Percentiles rank a stretch among this genome's conserved stretches.
phyloP scores from a whole-genome alignment of 2,113 vertebrate genomes.

The Chionodraco myersi region DNA sequence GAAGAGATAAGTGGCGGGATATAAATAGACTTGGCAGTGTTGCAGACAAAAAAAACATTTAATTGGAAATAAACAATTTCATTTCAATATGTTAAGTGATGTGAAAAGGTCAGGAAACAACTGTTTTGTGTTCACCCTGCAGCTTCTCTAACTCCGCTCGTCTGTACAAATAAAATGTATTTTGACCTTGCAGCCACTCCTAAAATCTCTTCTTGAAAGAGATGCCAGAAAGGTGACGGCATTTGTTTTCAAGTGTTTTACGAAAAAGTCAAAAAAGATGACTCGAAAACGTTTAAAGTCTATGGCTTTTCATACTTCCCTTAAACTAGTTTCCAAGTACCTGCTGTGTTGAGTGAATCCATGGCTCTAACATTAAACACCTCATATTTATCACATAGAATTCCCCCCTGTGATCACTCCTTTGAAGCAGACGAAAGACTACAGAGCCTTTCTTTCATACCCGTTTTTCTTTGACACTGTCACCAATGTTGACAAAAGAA shows the following conservation, averaged over 20 bases:
- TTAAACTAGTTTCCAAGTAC: not conserved
- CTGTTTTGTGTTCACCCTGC: not conserved
- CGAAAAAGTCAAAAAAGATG: not conserved
- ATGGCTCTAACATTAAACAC: not conserved
- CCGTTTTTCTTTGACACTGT: slow-evolving; percentile 34
- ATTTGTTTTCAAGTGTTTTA: not conserved
- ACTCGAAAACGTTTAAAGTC: not conserved
- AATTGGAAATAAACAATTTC: no score
- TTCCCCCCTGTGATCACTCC: slow-evolving; percentile 10
- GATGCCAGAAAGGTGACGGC: not conserved
- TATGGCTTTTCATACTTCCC: not conserved
- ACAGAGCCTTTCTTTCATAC: slow-evolving; percentile 14
- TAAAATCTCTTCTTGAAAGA: not conserved
- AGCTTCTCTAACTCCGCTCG: not conserved
- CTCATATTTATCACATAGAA: not conserved
- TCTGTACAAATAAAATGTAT: no score
- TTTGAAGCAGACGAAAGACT: slow-evolving; percentile 12
- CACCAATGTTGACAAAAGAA: slow-evolving; percentile 46
- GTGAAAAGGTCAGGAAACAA: slow-evolving; percentile 4
- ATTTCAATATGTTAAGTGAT: not conserved
- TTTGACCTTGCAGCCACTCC: not conserved
- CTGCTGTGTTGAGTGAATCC: slow-evolving; percentile 1
- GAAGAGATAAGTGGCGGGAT: no score
- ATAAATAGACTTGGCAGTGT: no score
- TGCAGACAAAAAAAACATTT: no score